phyloP scores from a whole-genome alignment of 2,113 vertebrate genomes.

The Hirundichthys speculiger region DNA sequence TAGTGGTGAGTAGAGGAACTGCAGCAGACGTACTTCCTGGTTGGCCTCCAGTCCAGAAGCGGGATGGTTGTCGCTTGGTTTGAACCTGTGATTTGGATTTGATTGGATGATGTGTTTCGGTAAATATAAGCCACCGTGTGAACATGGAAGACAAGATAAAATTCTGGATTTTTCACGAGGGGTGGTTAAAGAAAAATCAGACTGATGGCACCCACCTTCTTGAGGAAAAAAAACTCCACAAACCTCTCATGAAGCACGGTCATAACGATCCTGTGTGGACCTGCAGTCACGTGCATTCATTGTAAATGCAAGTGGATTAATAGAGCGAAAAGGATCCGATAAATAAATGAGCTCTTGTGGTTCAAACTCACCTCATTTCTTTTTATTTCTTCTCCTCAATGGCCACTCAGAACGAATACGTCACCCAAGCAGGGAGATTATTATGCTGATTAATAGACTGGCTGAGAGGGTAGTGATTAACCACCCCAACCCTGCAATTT shows the following conservation, averaged over 20 bases:
- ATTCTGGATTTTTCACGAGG: too few relatives aligned
- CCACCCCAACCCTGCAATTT: conserved; percentile 15
- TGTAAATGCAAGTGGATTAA: conserved; percentile 7
- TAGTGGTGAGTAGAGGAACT: too few relatives aligned
- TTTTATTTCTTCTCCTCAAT: conserved; percentile 9
- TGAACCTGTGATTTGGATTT: too few relatives aligned
- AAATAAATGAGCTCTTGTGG: conserved; percentile 18
- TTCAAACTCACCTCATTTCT: conserved; percentile 11
- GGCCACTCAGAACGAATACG: conserved; percentile 3
- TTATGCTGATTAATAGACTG: conserved; percentile 23
- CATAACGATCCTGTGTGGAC: background rate
- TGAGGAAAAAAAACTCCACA: background rate
- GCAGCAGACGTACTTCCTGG: too few relatives aligned
- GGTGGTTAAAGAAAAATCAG: too few relatives aligned
- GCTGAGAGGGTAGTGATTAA: conserved; percentile 22
- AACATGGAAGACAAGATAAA: too few relatives aligned
- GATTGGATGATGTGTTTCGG: too few relatives aligned
- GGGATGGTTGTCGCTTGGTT: too few relatives aligned
- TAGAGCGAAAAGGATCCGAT: background rate
- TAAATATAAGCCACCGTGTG: too few relatives aligned
- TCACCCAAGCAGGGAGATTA: conserved; percentile 16
- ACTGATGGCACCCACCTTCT: too few relatives aligned
- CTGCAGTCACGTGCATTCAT: background rate
- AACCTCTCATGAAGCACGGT: background rate
- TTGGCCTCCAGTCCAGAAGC: too few relatives aligned